Percentiles rank a stretch among this genome's conserved stretches.
Evolutionary conservation across 2,888 invertebrate species (phyloP).

Genomic region (Odontocolon sp.): DNA sequence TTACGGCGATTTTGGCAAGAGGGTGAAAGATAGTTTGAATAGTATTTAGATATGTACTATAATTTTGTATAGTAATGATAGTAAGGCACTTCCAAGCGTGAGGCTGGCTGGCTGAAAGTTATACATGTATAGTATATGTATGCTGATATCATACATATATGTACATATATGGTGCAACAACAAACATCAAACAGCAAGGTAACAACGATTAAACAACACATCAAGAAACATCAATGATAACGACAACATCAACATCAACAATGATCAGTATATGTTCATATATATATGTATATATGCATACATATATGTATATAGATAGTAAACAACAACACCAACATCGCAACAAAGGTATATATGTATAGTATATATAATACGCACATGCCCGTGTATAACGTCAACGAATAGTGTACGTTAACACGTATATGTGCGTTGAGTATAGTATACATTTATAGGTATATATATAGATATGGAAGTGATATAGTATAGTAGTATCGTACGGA

Average conservation of each 20-base stretch:
- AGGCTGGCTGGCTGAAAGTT: constrained; percentile 75
- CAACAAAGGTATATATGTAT: constrained; percentile 74
- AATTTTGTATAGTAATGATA: constrained; percentile 49
- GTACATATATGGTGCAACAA: constrained; percentile 77
- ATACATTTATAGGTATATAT: constrained; percentile 42
- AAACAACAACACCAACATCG: constrained; percentile 80
- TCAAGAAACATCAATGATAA: constrained; percentile 79
- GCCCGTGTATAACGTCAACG: constrained; percentile 54
- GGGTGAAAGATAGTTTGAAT: constrained; percentile 4
- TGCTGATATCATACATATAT: constrained; percentile 32
- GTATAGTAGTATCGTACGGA: constrained; percentile 63
- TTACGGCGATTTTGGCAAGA: constrained; percentile 45
- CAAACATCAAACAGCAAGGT: constrained; percentile 80
- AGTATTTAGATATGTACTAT: constrained; percentile 13
- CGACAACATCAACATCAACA: constrained; percentile 80
- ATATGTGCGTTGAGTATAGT: constrained; percentile 25
- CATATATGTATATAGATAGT: constrained; percentile 63
- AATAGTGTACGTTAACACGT: neutral
- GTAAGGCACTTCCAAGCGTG: constrained; percentile 77
- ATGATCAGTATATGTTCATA: constrained; percentile 68
- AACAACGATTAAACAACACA: constrained; percentile 80
- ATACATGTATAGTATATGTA: constrained; percentile 49
- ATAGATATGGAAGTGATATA: constrained; percentile 61
- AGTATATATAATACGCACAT: constrained; percentile 52
- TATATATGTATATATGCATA: constrained; percentile 54